A percentile compares a stretch with the other conserved stretches of the same genome.
Conservation (phyloP, 1,140 invertebrate genomes). For the Drosophila ananassae region DNA sequence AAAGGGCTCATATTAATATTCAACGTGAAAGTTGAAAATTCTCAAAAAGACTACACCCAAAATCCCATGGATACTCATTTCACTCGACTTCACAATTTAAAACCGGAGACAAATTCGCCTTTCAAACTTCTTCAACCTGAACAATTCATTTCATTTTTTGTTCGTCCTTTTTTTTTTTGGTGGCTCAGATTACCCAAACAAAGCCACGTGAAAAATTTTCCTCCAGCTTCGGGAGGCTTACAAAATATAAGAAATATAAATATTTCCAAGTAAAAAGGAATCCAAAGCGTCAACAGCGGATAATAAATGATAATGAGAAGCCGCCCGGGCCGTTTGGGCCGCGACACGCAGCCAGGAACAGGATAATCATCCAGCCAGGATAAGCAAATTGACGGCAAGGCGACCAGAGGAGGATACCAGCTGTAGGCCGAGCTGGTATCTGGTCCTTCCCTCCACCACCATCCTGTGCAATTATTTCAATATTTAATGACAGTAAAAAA, state of each 20-base stretch:
- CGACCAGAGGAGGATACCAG: slow-evolving; percentile 31
- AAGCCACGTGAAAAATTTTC: slow-evolving; percentile 15
- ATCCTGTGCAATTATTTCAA: slow-evolving; percentile 64
- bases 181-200: slow-evolving; percentile 23
- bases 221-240: not conserved
- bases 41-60: slow-evolving; percentile 1
- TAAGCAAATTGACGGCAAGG: slow-evolving; percentile 17
- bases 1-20: not conserved
- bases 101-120: not conserved
- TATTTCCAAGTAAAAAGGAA: slow-evolving; percentile 30
- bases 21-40: not conserved
- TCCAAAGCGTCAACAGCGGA: slow-evolving; percentile 50
- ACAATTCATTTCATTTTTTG: slow-evolving; percentile 29
- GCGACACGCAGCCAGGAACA: slow-evolving; percentile 39
- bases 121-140: slow-evolving; percentile 28
- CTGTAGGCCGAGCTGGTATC: slow-evolving; percentile 1
- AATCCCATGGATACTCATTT: slow-evolving; percentile 3
- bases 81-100: slow-evolving; percentile 5
- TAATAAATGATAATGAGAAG: slow-evolving; percentile 71
- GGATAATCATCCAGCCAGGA: slow-evolving; percentile 32
- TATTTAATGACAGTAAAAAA: slow-evolving; percentile 67
- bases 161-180: not conserved
- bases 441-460: not conserved
- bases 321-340: slow-evolving; percentile 11
- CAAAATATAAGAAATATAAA: slow-evolving; percentile 25